phyloP scores from a whole-genome alignment of 1,140 invertebrate species.

The Eufriesea mexicana region DNA sequence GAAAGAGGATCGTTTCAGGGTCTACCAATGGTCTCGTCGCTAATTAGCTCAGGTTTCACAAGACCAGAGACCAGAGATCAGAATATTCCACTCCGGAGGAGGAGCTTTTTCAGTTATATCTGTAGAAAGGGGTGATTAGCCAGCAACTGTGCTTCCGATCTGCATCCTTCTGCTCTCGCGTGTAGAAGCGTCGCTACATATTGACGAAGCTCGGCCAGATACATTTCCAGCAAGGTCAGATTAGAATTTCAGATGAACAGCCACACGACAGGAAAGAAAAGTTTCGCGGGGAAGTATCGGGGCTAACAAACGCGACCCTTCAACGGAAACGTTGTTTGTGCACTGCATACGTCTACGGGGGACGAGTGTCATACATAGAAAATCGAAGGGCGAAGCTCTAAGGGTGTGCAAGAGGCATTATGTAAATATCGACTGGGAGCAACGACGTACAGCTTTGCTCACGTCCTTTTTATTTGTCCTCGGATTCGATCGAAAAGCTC shows the following conservation, averaged over 20 bases:
- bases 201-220: not conserved
- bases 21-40: no score
- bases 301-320: not conserved
- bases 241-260: conserved; percentile 47
- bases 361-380: not conserved
- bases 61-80: no score
- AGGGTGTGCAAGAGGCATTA: not conserved
- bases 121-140: no score
- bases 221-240: conserved; percentile 22
- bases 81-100: no score
- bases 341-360: not conserved
- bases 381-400: not conserved
- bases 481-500: not conserved
- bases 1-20: no score
- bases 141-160: no score
- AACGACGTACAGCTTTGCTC: not conserved
- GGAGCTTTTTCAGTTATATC: no score
- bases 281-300: not conserved
- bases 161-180: no score
- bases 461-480: not conserved
- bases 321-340: not conserved
- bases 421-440: not conserved
- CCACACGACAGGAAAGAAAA: not conserved
- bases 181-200: not conserved
- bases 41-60: no score